Percentiles rank a stretch among this genome's conserved stretches.
These are phyloP conservation scores for Gila orcuttii DNA, from an alignment of 2,113 vertebrate species.

Conservation along the genomic window DNA sequence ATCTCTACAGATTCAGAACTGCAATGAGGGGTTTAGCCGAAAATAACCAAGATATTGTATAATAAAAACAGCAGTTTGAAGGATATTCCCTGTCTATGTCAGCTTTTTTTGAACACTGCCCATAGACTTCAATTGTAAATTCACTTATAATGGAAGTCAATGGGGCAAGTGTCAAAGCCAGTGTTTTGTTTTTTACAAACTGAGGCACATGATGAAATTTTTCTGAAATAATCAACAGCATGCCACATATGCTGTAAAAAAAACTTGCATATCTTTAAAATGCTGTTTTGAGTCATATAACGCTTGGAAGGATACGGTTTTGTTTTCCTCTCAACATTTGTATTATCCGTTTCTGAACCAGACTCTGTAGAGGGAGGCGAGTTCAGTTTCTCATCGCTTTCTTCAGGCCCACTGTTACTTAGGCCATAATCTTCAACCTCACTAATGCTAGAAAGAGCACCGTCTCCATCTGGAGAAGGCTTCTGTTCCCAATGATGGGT, in stretches of 20 bases:
- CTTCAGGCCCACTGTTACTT: constrained; percentile 25
- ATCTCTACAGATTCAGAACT: constrained; percentile 78
- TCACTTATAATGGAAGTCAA: background rate
- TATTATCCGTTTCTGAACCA: background rate
- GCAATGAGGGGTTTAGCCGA: constrained; percentile 68
- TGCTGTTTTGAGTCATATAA: background rate
- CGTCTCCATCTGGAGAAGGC: background rate
- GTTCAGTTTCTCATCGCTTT: constrained; percentile 19
- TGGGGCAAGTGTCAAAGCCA: background rate
- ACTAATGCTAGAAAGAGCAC: constrained; percentile 19
- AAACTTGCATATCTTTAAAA: background rate
- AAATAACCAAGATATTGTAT: background rate
- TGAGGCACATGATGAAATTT: background rate
- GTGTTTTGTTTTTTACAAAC: background rate
- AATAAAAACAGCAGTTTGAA: background rate
- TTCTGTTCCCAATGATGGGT: constrained; percentile 23
- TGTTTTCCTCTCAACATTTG: constrained; percentile 34
- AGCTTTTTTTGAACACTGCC: background rate
- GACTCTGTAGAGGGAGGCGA: constrained; percentile 27
- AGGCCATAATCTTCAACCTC: background rate
- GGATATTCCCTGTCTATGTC: no score
- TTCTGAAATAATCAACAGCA: background rate
- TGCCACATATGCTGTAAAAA: background rate
- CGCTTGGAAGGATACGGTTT: constrained; percentile 84
- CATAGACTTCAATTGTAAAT: background rate